Conservation (phyloP, 2,113 vertebrate genomes). For the Microtus pennsylvanicus region DNA sequence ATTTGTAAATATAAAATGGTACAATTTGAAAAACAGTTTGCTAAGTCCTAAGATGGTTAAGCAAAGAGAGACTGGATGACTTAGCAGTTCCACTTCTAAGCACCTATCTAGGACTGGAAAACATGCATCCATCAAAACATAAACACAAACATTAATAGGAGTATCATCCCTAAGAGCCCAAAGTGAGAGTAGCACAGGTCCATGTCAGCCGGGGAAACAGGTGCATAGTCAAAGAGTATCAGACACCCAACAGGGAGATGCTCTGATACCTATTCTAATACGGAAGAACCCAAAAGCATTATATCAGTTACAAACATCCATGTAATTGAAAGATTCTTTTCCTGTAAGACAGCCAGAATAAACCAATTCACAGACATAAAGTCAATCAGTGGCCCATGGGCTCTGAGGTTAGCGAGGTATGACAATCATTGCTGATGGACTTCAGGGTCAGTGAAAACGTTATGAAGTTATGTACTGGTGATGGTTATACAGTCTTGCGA, state of each 20-base stretch:
- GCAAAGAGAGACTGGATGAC: neutral
- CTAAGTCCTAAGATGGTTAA: neutral
- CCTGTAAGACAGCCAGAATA: neutral
- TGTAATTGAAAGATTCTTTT: neutral
- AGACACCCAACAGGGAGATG: neutral
- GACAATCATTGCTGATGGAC: neutral
- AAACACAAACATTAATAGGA: neutral
- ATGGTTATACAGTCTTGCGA: neutral
- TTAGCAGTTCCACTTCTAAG: neutral
- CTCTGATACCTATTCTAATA: neutral
- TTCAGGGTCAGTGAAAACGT: neutral
- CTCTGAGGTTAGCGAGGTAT: neutral
- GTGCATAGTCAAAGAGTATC: no score
- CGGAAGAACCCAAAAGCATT: neutral
- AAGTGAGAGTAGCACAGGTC: neutral
- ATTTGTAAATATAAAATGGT: neutral
- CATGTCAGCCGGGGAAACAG: neutral
- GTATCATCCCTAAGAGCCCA: neutral
- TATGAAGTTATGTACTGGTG: neutral
- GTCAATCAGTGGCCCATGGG: neutral
- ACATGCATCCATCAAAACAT: neutral
- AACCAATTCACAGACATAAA: neutral
- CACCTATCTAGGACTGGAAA: constrained; percentile 20
- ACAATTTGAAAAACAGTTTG: neutral
- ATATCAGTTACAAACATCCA: neutral